Conservation (phyloP, 2,113 vertebrate species). For the Mesembrinibis cayennensis region DNA sequence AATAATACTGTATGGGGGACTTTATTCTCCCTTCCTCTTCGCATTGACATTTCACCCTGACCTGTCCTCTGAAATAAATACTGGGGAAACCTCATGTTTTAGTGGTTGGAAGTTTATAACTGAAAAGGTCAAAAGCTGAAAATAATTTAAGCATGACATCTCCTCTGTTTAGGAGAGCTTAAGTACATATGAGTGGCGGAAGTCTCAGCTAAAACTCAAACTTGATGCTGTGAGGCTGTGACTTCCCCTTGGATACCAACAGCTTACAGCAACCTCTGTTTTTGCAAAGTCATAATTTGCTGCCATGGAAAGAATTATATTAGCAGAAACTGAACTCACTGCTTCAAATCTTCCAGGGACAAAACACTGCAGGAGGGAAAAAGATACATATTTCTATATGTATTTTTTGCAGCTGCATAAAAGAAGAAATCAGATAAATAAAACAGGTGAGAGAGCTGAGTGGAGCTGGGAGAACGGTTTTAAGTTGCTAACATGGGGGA, state of each 20-base stretch:
- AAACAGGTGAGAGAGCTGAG: neutral
- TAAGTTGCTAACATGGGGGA: neutral
- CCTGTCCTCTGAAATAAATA: slow-evolving; percentile 33
- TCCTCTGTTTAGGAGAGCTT: neutral
- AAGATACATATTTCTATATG: neutral
- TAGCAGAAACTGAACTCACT: slow-evolving; percentile 42
- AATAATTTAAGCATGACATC: slow-evolving; percentile 25
- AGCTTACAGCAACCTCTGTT: slow-evolving; percentile 16
- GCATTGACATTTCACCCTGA: slow-evolving; percentile 40
- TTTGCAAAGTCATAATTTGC: slow-evolving; percentile 45
- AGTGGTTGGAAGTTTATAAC: neutral
- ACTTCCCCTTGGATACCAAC: neutral
- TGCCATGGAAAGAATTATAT: slow-evolving; percentile 52
- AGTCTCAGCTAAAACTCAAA: slow-evolving; percentile 26
- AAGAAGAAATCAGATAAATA: slow-evolving; percentile 51
- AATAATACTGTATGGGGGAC: neutral
- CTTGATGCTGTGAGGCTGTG: neutral
- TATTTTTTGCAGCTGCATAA: slow-evolving; percentile 42
- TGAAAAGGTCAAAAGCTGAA: slow-evolving; percentile 42
- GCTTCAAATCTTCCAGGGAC: slow-evolving; percentile 58
- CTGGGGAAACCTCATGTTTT: neutral
- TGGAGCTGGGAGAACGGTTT: neutral
- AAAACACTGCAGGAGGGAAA: slow-evolving; percentile 46
- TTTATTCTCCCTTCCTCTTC: slow-evolving; percentile 19
- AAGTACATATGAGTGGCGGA: neutral